Evolutionary conservation across 2,888 invertebrate genomes (phyloP).

Genomic region (Melitaea athalia): DNA sequence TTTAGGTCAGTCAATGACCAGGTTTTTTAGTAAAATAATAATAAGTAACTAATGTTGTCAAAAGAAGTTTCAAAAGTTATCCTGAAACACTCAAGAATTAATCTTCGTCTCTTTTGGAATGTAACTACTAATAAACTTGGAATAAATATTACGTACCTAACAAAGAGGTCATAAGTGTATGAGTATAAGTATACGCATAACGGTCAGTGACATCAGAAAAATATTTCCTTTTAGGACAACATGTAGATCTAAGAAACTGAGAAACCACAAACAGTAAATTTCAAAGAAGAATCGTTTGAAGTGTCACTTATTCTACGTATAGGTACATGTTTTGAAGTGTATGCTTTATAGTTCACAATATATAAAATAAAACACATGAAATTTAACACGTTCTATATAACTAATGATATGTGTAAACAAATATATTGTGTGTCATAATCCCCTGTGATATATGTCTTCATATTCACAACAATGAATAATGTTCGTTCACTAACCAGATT

Average conservation of each 20-base stretch:
- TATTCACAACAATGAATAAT: slow-evolving; percentile 18
- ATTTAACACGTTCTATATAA: neutral
- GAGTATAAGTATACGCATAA: slow-evolving; percentile 12
- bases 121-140: no score
- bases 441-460: slow-evolving; percentile 15
- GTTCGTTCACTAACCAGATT: slow-evolving; percentile 13
- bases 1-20: no score
- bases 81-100: no score
- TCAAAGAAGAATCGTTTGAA: slow-evolving; percentile 13
- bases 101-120: no score
- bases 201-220: slow-evolving; percentile 44
- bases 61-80: no score
- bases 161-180: neutral
- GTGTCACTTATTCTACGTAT: slow-evolving; percentile 5
- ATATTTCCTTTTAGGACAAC: slow-evolving; percentile 38
- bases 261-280: slow-evolving; percentile 31
- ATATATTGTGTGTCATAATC: neutral
- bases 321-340: neutral
- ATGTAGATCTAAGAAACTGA: slow-evolving; percentile 38
- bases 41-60: no score
- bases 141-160: no score
- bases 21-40: no score
- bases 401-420: neutral
- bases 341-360: neutral
- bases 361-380: neutral